phyloP scores from a whole-genome alignment of 2,888 invertebrate genomes.

The Poecilus cupreus region DNA sequence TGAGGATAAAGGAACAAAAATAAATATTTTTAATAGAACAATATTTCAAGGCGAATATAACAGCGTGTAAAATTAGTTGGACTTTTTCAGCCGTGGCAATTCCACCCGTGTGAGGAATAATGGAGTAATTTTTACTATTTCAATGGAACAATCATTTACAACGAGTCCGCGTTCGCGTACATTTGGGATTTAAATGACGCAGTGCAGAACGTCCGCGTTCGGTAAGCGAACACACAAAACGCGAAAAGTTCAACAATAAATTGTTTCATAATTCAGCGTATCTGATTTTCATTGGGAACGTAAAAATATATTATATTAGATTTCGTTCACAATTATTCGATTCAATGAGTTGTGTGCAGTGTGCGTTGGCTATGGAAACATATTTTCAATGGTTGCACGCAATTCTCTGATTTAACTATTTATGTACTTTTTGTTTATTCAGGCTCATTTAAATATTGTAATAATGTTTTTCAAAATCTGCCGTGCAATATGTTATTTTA shows the following conservation, averaged over 20 bases:
- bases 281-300: constrained; percentile 40
- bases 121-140: constrained; percentile 59
- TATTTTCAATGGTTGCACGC: background rate
- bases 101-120: constrained; percentile 46
- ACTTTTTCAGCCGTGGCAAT: constrained; percentile 41
- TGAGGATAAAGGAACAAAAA: background rate
- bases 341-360: background rate
- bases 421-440: background rate
- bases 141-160: constrained; percentile 57
- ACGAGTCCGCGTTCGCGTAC: constrained; percentile 25
- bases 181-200: constrained; percentile 55
- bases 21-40: constrained; percentile 46
- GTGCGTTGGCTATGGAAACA: background rate
- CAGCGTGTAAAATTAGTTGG: constrained; percentile 47
- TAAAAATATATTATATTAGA: constrained; percentile 47
- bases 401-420: background rate
- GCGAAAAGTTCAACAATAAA: constrained; percentile 51
- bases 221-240: constrained; percentile 36
- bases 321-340: constrained; percentile 34
- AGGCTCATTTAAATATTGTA: constrained; percentile 5
- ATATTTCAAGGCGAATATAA: constrained; percentile 49
- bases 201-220: background rate
- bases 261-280: constrained; percentile 53
- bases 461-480: background rate
- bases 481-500: no score